phyloP scores from a whole-genome alignment of 2,888 invertebrate genomes.

The Polietes domitor region DNA sequence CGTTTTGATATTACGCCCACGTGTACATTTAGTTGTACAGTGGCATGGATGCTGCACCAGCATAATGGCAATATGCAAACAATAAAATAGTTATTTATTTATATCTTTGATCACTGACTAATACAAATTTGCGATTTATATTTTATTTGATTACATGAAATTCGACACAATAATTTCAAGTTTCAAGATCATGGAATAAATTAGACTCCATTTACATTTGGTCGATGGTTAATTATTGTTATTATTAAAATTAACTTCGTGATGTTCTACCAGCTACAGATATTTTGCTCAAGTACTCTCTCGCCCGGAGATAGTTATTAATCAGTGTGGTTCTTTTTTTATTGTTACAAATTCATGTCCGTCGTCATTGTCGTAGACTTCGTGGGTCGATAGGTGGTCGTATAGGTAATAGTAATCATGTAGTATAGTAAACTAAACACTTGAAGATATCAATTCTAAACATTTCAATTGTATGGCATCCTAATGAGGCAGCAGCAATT shows the following conservation, averaged over 20 bases:
- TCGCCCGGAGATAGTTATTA: conserved; percentile 11
- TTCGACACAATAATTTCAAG: not conserved
- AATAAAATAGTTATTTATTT: no score
- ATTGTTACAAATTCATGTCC: not conserved
- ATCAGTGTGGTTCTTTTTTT: not conserved
- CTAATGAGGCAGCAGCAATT: not conserved
- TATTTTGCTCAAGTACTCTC: not conserved
- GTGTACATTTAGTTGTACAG: no score
- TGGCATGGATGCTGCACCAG: no score
- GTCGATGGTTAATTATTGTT: no score
- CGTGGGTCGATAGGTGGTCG: no score
- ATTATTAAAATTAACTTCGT: conserved; percentile 9
- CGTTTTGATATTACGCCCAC: no score
- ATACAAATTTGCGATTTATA: not conserved
- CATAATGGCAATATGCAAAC: no score
- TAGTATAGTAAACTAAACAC: no score
- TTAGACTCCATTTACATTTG: not conserved
- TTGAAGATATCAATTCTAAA: no score
- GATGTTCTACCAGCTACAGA: not conserved
- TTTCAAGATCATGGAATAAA: conserved; percentile 16
- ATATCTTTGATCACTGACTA: not conserved
- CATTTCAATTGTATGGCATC: not conserved
- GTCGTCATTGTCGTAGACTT: no score
- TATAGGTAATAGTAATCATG: no score
- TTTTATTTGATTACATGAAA: not conserved